phyloP scores from a whole-genome alignment of 2,888 invertebrate genomes.

The Xestia c-nigrum region DNA sequence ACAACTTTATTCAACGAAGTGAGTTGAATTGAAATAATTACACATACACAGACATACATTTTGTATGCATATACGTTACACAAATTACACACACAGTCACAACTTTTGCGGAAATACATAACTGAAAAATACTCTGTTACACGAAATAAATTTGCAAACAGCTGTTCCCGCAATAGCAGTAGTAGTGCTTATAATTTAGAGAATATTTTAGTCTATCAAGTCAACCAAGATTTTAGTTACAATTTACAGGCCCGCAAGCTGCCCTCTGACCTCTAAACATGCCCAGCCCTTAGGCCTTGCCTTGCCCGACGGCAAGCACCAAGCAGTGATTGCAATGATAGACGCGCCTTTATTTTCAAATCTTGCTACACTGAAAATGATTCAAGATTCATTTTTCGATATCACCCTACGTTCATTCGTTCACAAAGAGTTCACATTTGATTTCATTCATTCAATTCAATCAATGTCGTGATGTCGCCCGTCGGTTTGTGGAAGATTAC shows the following conservation, averaged over 20 bases:
- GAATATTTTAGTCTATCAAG: neutral
- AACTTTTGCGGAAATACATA: conserved; percentile 16
- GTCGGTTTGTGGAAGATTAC: conserved; percentile 5
- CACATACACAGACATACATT: conserved; percentile 34
- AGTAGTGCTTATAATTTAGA: conserved; percentile 2
- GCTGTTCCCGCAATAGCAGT: conserved; percentile 22
- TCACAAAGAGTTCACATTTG: neutral
- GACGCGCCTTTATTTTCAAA: neutral
- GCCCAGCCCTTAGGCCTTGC: neutral
- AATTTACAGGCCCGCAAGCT: neutral
- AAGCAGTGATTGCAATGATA: neutral
- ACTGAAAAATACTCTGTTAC: conserved; percentile 14
- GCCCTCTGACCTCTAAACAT: neutral
- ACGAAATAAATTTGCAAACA: conserved; percentile 42
- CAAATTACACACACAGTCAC: conserved; percentile 28
- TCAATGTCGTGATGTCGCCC: conserved; percentile 53
- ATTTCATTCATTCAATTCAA: conserved; percentile 45
- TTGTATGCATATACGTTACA: neutral
- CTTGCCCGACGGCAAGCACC: neutral
- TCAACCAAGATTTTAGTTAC: neutral
- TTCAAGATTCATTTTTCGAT: neutral
- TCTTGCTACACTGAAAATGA: conserved; percentile 1
- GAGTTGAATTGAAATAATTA: conserved; percentile 61
- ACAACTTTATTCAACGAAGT: conserved; percentile 58
- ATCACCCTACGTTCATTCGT: neutral